Conservation (phyloP, 2,797 vertebrate species). For the Sparus aurata region DNA sequence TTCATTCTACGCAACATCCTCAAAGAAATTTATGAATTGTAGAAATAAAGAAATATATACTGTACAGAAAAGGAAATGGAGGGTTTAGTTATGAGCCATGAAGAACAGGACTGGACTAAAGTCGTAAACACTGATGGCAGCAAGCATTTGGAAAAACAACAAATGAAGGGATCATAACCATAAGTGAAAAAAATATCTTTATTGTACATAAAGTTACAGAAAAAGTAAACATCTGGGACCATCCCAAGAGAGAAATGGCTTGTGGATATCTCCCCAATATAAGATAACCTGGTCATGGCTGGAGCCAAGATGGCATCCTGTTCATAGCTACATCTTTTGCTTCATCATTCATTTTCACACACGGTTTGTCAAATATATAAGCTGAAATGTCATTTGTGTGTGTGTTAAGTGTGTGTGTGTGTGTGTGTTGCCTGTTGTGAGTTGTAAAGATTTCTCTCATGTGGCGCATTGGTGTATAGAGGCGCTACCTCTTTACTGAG, state of each 20-base stretch:
- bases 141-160: neutral
- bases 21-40: neutral
- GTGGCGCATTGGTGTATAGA: slow-evolving; percentile 21
- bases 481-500: slow-evolving; percentile 36
- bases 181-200: slow-evolving; percentile 8
- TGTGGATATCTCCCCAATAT: neutral
- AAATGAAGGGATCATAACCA: neutral
- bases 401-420: neutral
- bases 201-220: neutral
- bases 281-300: neutral
- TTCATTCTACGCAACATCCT: slow-evolving; percentile 11
- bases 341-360: neutral
- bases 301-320: neutral
- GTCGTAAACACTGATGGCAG: neutral
- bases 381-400: neutral
- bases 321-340: neutral
- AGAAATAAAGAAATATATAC: slow-evolving; percentile 3
- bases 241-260: neutral
- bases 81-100: neutral
- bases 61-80: neutral
- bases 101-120: neutral
- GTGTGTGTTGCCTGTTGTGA: slow-evolving; percentile 15
- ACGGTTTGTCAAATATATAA: neutral
- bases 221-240: neutral
- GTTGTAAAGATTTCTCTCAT: slow-evolving; percentile 34